A percentile compares a stretch with the other conserved stretches of the same genome.
Evolutionary conservation across 2,113 vertebrate genomes (phyloP).

Genomic region (Oryzias woworae): DNA sequence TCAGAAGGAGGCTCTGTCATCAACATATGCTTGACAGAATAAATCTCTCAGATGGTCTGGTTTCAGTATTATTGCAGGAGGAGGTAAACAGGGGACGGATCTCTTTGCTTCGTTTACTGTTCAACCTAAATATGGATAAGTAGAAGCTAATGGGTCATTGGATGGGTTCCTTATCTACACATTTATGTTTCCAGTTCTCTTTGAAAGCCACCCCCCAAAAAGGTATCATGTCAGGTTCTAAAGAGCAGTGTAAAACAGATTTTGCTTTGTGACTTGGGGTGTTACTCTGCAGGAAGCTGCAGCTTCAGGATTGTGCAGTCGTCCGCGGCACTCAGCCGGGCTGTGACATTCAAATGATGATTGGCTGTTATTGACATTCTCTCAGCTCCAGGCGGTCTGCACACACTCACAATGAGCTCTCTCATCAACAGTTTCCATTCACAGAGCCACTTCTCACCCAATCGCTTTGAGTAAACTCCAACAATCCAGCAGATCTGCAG

Average conservation of each 20-base stretch:
- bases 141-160: too few relatives aligned
- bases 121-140: too few relatives aligned
- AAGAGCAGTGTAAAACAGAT: not conserved
- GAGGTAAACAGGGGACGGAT: too few relatives aligned
- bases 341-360: not conserved
- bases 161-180: too few relatives aligned
- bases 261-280: not conserved
- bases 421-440: not conserved
- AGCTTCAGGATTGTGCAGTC: not conserved
- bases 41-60: too few relatives aligned
- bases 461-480: not conserved
- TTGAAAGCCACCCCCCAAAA: not conserved
- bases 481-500: not conserved
- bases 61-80: too few relatives aligned
- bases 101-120: too few relatives aligned
- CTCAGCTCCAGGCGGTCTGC: not conserved
- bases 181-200: too few relatives aligned
- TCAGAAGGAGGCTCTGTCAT: too few relatives aligned
- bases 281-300: not conserved
- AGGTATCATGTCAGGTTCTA: not conserved
- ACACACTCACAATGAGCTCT: not conserved
- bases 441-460: not conserved
- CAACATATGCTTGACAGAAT: too few relatives aligned
- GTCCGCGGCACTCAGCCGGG: not conserved
- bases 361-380: conserved; percentile 4